Evolutionary conservation across 2,113 vertebrate species (phyloP), one percentile per base, ranked within the genome.

Genomic region (Albula goreensis): DNA sequence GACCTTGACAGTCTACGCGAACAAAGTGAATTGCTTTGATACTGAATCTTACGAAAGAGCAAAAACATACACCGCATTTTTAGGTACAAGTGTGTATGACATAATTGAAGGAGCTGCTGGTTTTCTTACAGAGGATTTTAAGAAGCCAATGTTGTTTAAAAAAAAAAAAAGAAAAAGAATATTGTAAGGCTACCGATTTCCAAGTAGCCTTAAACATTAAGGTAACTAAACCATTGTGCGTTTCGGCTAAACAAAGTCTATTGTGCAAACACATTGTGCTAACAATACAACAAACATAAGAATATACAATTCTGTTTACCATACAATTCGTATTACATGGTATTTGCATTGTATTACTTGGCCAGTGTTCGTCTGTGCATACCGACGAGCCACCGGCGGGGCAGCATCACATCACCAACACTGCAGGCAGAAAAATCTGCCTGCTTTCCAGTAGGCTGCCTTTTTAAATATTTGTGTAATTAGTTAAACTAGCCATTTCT

Each of bases 1-100:
- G 94, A 95, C 95, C 95, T 95, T 95, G 93, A 94, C 89, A 91
- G 79, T 57, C 83, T 87, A 87, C 86, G 80, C 84, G 52, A 66
- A 87, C 50, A 48, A 41, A 78, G 66, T 70, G 41, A 81, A 74
- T 87, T 22, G 50, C 9, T 25, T 57, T 11, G 22, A 79, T 63
- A 51, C 48, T 17, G 77, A 79, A 78, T 25, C 7, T 10, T 31
- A 81, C 22, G 31, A 15, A 48, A 80, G 15, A 63, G 49, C 56
- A 48, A 41, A 78, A 48, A 85, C 50, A 31, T 48, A 17, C 5
- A n/a, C 13, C 63, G 5, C 3, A 10, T 2, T 74, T 74, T 10
- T 25, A 66, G 60, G 8, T 19, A 74, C 70, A 2, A 25, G 22
- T 25, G 70, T 74, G 19, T 60, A n/a, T 70, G 22, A 3, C 19